Evolutionary conservation across 1,140 invertebrate species (phyloP), one percentile per base, ranked within the genome.

Genomic region (Euglossa dilemma): DNA sequence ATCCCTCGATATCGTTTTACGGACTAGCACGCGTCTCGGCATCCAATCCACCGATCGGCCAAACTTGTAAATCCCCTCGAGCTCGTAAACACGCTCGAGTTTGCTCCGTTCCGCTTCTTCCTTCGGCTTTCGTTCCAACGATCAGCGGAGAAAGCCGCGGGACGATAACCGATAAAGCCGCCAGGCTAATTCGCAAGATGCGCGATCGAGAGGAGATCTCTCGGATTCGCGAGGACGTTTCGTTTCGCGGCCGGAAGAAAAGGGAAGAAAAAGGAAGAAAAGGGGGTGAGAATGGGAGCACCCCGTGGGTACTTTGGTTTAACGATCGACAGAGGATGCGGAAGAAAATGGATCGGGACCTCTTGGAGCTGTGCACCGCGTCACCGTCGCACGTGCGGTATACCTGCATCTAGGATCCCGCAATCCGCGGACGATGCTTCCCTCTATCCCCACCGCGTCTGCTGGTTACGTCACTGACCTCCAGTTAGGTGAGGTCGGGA

Each of bases 401-500:
- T 82, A 88, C 84, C 70, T 85, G 77, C 77, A 74, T 80, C 81
- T 80, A 84, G 77, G 75, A 86, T 84, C 70, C 89, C 83, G 86
- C 89, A 87, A 91, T 91, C 87, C 83, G 85, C 82, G 80, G 56
- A 73, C 79, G 59, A 74, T 73, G 54, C 73, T 67, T 64, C 64
- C 64, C 83, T 83, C 69, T 66, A 83, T 71, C 76, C 71, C 52
- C 75, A 66, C 67, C 66, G 16, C 56, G 16, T 36, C 28, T 66
- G 2, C 47, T 70, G 57, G 72, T 90, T 89, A 87, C 88, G 85
- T 90, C 89, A 90, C 81, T 85, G 85, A 84, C 79, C 87, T 90
- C 87, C 63, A 83, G 85, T 90, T 90, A 87, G 66, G 85, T 61
- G 87, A 90, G 89, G 89, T 90, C 89, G 84, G 89, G 88, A 86